Base-by-base conservation (phyloP, 2,888 invertebrate genomes). In the Altica lythri region DNA sequence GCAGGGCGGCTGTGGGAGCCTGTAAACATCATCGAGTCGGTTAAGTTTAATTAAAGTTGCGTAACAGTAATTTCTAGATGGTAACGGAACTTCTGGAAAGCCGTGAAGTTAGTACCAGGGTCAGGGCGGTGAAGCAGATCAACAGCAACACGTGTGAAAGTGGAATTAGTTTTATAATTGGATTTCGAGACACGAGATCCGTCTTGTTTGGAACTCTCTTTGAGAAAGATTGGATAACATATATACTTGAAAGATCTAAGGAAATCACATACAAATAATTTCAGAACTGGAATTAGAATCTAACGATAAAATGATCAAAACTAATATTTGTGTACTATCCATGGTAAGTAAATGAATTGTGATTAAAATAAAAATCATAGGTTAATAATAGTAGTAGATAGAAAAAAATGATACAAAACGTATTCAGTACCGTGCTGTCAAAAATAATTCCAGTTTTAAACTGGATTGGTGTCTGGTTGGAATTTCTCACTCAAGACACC, bases 21-120 rank as follows among this genome's bases (percentile, higher is more conserved):
- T 50, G 58, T 57, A 57, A 61, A 59, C 19, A 19, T 34, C 25
- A 46, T 34, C 16, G 34, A 60, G 58, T 57, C 57, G 59, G 60
- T 59, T 60, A 59, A 52, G 52, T 64, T 64, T 62, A 62, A 64
- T 64, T 62, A 62, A 59, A 60, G 57, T 59, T 60, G 61, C 61
- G 60, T 61, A 63, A 60, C 53, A 59, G 61, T 60, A 60, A 60
- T 63, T 63, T 60, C 53, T 48, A 50, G 59, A 61, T 57, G 40
- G 52, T 19, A 22, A 10, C 32, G 19, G 34, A 45, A 46, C 34
- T 32, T 27, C 30, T 32, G 29, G 19, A 29, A 46, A 37, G 22
- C 13, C 2, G 17, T 34, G 29, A 34, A 37, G 44, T 43, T 44
- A 45, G 54, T 54, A 49, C 29, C 14, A 25, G 54, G 37, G 48